These are phyloP conservation scores for Octodon degus DNA, from an alignment of 2,113 vertebrate species.

Conservation along the genomic window DNA sequence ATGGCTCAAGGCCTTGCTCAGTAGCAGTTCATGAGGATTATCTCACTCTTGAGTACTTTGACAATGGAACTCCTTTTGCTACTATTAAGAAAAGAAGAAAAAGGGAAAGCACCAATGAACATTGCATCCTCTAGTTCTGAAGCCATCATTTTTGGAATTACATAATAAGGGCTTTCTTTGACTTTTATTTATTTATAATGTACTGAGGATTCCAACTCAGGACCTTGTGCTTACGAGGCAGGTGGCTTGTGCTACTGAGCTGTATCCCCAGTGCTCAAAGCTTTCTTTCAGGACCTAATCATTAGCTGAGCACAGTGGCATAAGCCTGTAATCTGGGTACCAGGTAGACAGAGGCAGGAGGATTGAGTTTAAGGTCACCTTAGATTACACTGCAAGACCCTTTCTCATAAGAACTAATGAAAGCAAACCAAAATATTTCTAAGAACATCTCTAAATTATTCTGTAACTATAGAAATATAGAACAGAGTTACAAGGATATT, in stretches of 20 bases:
- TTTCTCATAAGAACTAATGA: neutral
- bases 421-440: neutral
- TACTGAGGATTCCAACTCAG: too few species aligned
- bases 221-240: too few species aligned
- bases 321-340: neutral
- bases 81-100: neutral
- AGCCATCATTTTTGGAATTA: conserved; percentile 41
- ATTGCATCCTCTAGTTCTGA: conserved; percentile 30
- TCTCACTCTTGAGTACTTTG: neutral
- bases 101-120: neutral
- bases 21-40: neutral
- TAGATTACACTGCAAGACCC: neutral
- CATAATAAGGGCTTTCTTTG: conserved; percentile 7
- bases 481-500: neutral
- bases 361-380: neutral
- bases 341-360: neutral
- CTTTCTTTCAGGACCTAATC: conserved; percentile 45
- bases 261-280: too few species aligned
- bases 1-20: neutral
- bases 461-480: neutral
- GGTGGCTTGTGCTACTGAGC: too few species aligned
- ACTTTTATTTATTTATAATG: too few species aligned
- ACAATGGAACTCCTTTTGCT: conserved; percentile 46
- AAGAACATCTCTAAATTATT: neutral
- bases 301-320: neutral